Evolutionary conservation across 2,113 vertebrate genomes (phyloP).

Genomic region (Bubo bubo): DNA sequence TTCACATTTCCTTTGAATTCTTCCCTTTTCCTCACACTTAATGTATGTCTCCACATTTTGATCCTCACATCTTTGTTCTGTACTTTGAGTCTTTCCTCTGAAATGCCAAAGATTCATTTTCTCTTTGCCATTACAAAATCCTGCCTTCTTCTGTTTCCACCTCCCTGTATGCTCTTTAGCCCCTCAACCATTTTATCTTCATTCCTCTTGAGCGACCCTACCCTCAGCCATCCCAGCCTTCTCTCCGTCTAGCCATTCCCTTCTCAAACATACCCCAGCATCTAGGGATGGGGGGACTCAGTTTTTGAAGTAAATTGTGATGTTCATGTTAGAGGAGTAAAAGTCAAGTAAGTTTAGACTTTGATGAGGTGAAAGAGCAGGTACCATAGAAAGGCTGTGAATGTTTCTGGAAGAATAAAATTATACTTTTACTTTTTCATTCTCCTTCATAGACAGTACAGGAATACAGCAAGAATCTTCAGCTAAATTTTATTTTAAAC

Average conservation of each 20-base stretch:
- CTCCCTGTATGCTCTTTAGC: background rate
- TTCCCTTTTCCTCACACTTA: background rate
- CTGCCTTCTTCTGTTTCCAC: background rate
- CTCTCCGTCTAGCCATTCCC: background rate
- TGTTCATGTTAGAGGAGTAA: background rate
- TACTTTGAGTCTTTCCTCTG: slow-evolving; percentile 2
- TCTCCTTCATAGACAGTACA: background rate
- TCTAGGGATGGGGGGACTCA: background rate
- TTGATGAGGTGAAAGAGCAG: background rate
- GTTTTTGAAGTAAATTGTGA: background rate
- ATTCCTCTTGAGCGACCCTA: background rate
- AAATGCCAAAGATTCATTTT: background rate
- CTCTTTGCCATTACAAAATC: background rate
- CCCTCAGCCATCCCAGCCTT: background rate
- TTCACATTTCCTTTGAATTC: slow-evolving; percentile 16
- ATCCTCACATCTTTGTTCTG: background rate
- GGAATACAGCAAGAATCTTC: background rate
- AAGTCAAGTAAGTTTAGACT: background rate
- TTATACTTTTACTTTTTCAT: background rate
- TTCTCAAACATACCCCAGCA: background rate
- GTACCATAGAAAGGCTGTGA: background rate
- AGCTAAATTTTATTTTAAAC: background rate
- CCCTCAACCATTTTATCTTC: background rate
- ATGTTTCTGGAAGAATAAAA: background rate
- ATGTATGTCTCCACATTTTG: background rate